These are phyloP conservation scores for Pseudanteris insignis DNA, from an alignment of 2,888 invertebrate genomes.

Conservation along the genomic window DNA sequence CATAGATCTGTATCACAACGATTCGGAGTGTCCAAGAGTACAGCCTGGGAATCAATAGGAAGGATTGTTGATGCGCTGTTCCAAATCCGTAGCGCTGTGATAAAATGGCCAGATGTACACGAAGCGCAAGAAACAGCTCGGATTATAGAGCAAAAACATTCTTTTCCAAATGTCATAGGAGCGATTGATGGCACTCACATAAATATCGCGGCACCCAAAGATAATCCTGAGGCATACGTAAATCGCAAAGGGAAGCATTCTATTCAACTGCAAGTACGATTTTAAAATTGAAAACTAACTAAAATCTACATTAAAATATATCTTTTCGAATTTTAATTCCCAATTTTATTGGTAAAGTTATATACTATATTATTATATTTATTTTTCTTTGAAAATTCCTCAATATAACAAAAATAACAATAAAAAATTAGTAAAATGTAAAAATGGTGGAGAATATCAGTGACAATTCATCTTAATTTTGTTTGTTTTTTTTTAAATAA, in stretches of 20 bases:
- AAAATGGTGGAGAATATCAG: no score
- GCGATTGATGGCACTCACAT: slow-evolving; percentile 44
- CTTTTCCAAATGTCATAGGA: slow-evolving; percentile 42
- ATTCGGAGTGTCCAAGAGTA: slow-evolving; percentile 36
- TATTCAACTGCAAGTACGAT: slow-evolving; percentile 37
- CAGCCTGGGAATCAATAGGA: slow-evolving; percentile 16
- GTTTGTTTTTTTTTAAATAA: no score
- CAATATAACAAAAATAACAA: no score
- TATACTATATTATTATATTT: no score
- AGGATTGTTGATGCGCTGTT: not conserved
- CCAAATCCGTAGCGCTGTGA: not conserved
- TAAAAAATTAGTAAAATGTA: no score
- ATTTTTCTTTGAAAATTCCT: no score
- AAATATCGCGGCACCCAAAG: slow-evolving; percentile 28
- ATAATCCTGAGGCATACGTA: slow-evolving; percentile 35
- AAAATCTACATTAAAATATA: not conserved
- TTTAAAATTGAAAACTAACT: not conserved
- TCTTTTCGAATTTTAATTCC: no score
- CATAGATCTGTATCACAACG: slow-evolving; percentile 36
- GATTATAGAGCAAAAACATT: slow-evolving; percentile 9
- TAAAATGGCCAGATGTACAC: not conserved
- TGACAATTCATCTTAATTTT: no score
- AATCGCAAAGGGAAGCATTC: slow-evolving; percentile 44
- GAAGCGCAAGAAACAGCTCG: not conserved
- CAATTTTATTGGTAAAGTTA: no score